A percentile compares a stretch with the other conserved stretches of the same genome.
Conservation (phyloP, 2,888 invertebrate species). For the Conchocele bisecta region DNA sequence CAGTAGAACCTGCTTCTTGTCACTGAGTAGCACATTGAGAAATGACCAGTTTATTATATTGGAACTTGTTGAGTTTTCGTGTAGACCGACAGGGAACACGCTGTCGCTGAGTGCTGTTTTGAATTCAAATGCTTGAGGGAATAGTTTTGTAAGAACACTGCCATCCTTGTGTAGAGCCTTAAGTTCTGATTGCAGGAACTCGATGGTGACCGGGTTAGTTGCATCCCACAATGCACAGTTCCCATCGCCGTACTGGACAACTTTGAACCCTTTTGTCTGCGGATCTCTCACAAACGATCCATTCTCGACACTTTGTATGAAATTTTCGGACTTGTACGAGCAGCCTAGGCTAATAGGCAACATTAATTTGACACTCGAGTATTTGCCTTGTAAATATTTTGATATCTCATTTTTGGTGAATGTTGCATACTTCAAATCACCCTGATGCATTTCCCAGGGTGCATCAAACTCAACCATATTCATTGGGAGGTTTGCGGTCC, state of each 20-base stretch:
- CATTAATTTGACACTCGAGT: conserved; percentile 53
- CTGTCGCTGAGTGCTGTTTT: conserved; percentile 37
- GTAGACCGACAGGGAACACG: conserved; percentile 32
- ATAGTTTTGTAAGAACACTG: conserved; percentile 31
- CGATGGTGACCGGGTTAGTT: conserved; percentile 86
- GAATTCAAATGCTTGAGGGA: conserved; percentile 55
- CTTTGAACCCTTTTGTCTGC: conserved; percentile 82
- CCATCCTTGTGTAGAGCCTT: conserved; percentile 35
- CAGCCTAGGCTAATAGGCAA: conserved; percentile 58
- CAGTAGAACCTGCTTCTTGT: conserved; percentile 49
- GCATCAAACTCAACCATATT: conserved; percentile 87
- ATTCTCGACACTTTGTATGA: conserved; percentile 89
- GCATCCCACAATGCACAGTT: conserved; percentile 91
- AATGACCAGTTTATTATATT: conserved; percentile 51
- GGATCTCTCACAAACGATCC: conserved; percentile 59
- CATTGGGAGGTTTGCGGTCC: conserved; percentile 56
- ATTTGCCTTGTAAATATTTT: conserved; percentile 41
- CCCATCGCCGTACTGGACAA: conserved; percentile 86
- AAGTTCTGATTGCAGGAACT: conserved; percentile 38
- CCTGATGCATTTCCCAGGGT: conserved; percentile 94
- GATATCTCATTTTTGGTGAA: conserved; percentile 30
- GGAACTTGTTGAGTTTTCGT: conserved; percentile 69
- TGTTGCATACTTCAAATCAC: conserved; percentile 85
- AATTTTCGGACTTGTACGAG: conserved; percentile 84
- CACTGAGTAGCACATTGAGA: conserved; percentile 39